Evolutionary conservation across 2,888 invertebrate species (phyloP).

Genomic region (Drosophila pegasa): DNA sequence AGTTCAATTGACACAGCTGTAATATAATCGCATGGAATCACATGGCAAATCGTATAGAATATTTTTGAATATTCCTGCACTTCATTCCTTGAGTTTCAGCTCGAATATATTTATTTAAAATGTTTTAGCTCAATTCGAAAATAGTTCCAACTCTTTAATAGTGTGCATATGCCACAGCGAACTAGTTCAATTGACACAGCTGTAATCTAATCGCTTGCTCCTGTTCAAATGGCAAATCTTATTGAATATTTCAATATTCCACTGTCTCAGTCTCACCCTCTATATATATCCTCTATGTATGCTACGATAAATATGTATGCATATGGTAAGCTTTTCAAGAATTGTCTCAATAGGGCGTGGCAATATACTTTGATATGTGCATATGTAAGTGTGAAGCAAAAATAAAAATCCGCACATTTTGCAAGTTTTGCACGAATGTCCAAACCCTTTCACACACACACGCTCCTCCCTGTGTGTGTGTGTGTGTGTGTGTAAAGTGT

Average conservation of each 20-base stretch:
- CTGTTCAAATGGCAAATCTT: neutral
- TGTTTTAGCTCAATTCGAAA: neutral
- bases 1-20: no score
- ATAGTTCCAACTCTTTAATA: neutral
- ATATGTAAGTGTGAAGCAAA: slow-evolving; percentile 11
- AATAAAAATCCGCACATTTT: slow-evolving; percentile 37
- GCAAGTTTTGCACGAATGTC: slow-evolving; percentile 23
- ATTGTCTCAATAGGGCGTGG: slow-evolving; percentile 7
- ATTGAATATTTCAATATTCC: slow-evolving; percentile 1
- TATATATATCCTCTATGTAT: neutral
- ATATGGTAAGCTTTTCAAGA: neutral
- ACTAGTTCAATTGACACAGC: neutral
- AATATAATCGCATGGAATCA: no score
- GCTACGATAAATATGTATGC: slow-evolving; percentile 3
- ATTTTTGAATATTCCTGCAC: no score
- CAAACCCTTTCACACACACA: slow-evolving; percentile 2
- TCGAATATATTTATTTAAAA: no score
- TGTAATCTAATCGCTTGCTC: neutral
- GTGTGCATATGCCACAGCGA: neutral
- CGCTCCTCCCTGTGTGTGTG: neutral
- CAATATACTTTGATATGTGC: slow-evolving; percentile 9
- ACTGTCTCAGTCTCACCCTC: no score
- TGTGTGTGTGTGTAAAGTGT: slow-evolving; percentile 19
- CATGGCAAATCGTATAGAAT: no score
- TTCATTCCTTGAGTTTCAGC: no score